Percentiles rank a stretch among this genome's conserved stretches.
Evolutionary conservation across 2,888 invertebrate genomes (phyloP).

Genomic region (Laothoe populi): DNA sequence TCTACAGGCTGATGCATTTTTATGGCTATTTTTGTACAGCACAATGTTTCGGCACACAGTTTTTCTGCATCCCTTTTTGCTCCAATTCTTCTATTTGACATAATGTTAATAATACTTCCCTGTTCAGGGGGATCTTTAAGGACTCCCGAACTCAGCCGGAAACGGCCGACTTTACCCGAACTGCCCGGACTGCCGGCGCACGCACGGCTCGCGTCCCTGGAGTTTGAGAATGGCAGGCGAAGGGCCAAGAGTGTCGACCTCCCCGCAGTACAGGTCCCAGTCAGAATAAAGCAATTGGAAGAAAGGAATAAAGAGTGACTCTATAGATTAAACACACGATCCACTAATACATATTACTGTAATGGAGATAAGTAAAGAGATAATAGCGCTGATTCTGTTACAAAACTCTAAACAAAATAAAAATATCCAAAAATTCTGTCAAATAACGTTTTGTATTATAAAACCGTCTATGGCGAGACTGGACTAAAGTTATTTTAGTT

Average conservation of each 20-base stretch:
- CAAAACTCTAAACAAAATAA: no score
- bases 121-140: slow-evolving; percentile 59
- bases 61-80: not conserved
- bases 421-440: no score
- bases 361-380: not conserved
- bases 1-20: not conserved
- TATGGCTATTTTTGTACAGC: slow-evolving; percentile 5
- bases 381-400: no score
- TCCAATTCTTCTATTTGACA: not conserved
- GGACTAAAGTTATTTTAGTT: no score
- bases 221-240: slow-evolving; percentile 65
- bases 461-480: no score
- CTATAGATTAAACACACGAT: not conserved
- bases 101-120: not conserved
- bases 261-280: slow-evolving; percentile 78
- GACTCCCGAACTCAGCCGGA: slow-evolving; percentile 63
- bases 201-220: slow-evolving; percentile 46
- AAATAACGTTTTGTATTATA: no score
- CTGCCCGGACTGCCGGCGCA: slow-evolving; percentile 57
- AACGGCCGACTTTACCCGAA: slow-evolving; percentile 65
- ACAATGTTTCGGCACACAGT: slow-evolving; percentile 4
- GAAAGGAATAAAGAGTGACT: slow-evolving; percentile 33
- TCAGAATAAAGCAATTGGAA: slow-evolving; percentile 73
- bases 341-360: not conserved
- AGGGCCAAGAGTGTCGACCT: slow-evolving; percentile 76